Percentiles rank a stretch among this genome's conserved stretches.
Conservation (phyloP, 2,113 vertebrate species). For the Zapornia atra region DNA sequence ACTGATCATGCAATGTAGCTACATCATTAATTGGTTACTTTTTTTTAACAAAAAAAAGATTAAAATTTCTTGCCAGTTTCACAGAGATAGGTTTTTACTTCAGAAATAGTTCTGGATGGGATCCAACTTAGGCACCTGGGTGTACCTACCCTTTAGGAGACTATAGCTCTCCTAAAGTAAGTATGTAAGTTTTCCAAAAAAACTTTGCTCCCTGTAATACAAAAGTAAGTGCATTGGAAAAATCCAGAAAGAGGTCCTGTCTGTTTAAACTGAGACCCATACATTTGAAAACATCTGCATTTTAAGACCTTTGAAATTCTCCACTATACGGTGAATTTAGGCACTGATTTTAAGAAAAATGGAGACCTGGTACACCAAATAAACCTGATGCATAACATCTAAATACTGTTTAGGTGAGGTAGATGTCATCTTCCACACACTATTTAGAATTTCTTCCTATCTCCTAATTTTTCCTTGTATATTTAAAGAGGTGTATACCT, state of each 20-base stretch:
- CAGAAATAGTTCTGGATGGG: not conserved
- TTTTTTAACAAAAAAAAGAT: not conserved
- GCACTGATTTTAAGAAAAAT: not conserved
- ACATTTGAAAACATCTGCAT: not conserved
- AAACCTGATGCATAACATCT: not conserved
- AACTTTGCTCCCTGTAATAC: not conserved
- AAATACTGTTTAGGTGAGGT: not conserved
- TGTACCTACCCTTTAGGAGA: not conserved
- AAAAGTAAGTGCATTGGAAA: not conserved
- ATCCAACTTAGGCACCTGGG: not conserved
- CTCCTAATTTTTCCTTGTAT: not conserved
- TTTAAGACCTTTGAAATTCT: not conserved
- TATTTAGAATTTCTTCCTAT: not conserved
- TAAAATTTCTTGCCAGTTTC: not conserved
- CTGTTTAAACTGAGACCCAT: not conserved
- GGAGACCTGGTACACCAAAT: not conserved
- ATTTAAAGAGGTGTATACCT: not conserved
- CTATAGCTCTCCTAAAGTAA: not conserved
- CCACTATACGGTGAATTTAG: not conserved
- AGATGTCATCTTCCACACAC: not conserved
- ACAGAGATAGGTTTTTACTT: not conserved
- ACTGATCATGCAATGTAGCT: constrained; percentile 9
- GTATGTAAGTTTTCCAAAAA: not conserved
- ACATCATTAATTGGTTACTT: not conserved
- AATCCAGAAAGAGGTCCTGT: not conserved